These are phyloP conservation scores for Xyrauchen texanus DNA, from an alignment of 2,113 vertebrate genomes.

Conservation along the genomic window DNA sequence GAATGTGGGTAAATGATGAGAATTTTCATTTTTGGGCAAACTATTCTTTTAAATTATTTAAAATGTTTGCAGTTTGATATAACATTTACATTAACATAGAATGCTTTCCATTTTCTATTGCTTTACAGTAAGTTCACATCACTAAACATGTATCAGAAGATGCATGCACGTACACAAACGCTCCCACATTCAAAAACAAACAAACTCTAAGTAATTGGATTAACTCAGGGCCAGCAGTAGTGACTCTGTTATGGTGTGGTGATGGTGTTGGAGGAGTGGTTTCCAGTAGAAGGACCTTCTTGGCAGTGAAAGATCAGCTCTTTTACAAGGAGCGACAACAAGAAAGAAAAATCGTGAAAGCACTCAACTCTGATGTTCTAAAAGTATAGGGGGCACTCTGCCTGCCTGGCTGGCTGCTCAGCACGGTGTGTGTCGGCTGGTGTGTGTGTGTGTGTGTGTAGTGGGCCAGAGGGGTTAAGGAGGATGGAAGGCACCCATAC, in stretches of 20 bases:
- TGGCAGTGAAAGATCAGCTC: slow-evolving; percentile 91
- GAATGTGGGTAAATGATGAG: too few species aligned
- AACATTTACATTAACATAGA: background rate
- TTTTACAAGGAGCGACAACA: slow-evolving; percentile 98
- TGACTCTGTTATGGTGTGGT: slow-evolving; percentile 46
- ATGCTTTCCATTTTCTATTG: background rate
- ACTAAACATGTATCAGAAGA: background rate
- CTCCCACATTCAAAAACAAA: slow-evolving; percentile 51
- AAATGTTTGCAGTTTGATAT: background rate
- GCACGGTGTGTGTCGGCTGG: slow-evolving; percentile 67
- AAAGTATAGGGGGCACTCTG: slow-evolving; percentile 95
- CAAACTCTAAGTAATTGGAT: slow-evolving; percentile 79
- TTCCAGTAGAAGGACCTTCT: slow-evolving; percentile 73
- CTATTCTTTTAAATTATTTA: background rate
- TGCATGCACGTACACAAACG: background rate
- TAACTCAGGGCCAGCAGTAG: slow-evolving; percentile 67
- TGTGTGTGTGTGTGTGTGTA: slow-evolving; percentile 59
- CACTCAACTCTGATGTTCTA: slow-evolving; percentile 97
- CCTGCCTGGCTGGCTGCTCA: slow-evolving; percentile 72
- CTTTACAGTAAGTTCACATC: background rate
- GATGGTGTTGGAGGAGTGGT: background rate
- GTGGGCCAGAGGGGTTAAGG: slow-evolving; percentile 99
- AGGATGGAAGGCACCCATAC: slow-evolving; percentile 99
- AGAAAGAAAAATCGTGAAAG: slow-evolving; percentile 99
- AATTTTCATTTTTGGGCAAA: too few species aligned